A percentile compares a stretch with the other conserved stretches of the same genome.
These are phyloP conservation scores for Ovis canadensis DNA, from an alignment of 2,113 vertebrate genomes.

Conservation along the genomic window DNA sequence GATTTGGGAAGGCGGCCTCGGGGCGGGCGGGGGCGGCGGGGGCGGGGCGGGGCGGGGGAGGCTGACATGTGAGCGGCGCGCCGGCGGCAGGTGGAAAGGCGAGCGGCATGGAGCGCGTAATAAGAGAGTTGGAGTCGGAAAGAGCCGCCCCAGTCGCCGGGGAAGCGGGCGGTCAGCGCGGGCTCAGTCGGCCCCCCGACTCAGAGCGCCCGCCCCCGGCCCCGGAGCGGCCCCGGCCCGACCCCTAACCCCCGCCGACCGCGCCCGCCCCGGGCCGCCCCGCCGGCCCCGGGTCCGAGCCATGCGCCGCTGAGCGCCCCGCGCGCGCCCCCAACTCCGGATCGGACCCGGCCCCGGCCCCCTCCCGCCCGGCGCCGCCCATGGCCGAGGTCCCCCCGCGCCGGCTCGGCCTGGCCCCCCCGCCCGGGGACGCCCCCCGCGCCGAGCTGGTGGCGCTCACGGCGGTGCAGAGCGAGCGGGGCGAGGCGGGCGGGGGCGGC, in stretches of 20 bases:
- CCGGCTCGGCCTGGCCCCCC: slow-evolving; percentile 80
- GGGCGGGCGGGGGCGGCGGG: slow-evolving; percentile 49
- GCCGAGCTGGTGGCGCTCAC: slow-evolving; percentile 91
- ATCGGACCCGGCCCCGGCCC: slow-evolving; percentile 1
- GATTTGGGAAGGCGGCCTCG: slow-evolving; percentile 67
- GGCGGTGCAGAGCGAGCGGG: slow-evolving; percentile 87
- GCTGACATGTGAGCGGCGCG: too few relatives aligned
- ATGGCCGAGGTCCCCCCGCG: slow-evolving; percentile 67
- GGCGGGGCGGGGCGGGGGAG: too few relatives aligned
- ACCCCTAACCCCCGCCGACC: slow-evolving; percentile 49
- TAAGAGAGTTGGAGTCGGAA: too few relatives aligned
- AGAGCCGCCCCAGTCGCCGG: slow-evolving; percentile 40
- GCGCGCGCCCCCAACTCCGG: slow-evolving; percentile 15
- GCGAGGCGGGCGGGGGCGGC: slow-evolving; percentile 83
- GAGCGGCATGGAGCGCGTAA: too few relatives aligned
- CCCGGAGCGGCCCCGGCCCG: slow-evolving; percentile 25
- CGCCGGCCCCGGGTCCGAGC: slow-evolving; percentile 35
- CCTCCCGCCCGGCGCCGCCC: slow-evolving; percentile 47
- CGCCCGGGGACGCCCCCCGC: slow-evolving; percentile 79
- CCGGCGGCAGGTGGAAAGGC: too few relatives aligned
- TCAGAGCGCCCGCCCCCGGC: slow-evolving; percentile 53
- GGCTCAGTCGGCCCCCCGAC: slow-evolving; percentile 65
- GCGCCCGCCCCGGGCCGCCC: slow-evolving; percentile 14
- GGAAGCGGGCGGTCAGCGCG: slow-evolving; percentile 63
- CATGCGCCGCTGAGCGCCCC: slow-evolving; percentile 53